These are phyloP conservation scores for Mionectes macconnelli DNA, from an alignment of 2,113 vertebrate genomes.

Conservation along the genomic window DNA sequence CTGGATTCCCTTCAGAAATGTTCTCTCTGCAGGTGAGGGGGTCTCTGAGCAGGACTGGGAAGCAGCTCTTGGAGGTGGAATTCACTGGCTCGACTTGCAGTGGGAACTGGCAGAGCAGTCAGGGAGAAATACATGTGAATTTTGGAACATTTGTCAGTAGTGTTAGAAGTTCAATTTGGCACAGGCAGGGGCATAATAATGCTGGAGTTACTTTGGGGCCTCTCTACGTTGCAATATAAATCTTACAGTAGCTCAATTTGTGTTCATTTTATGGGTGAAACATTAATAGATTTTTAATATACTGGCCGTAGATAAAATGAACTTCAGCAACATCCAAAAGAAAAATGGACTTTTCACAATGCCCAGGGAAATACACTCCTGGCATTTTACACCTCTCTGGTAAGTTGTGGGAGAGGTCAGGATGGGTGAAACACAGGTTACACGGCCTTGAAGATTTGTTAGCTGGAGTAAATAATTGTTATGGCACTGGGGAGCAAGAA, in stretches of 20 bases:
- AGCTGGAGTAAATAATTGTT: conserved; percentile 13
- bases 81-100: neutral
- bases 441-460: neutral
- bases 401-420: conserved; percentile 12
- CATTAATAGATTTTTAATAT: conserved; percentile 57
- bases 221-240: neutral
- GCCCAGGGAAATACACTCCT: neutral
- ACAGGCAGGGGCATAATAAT: neutral
- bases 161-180: neutral
- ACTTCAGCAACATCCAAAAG: neutral
- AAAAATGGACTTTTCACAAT: neutral
- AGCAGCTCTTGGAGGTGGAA: neutral
- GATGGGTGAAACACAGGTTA: conserved; percentile 39
- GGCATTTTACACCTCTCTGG: neutral
- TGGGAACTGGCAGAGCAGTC: neutral
- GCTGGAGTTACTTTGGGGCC: neutral
- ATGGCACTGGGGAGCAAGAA: neutral
- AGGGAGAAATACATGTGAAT: neutral
- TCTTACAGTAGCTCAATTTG: neutral
- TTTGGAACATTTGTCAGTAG: neutral
- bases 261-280: conserved; percentile 23
- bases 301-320: conserved; percentile 35
- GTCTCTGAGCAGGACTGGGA: fast-evolving
- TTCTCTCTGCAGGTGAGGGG: neutral
- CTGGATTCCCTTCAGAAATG: neutral